A percentile compares a stretch with the other conserved stretches of the same genome.
These are phyloP conservation scores for Pogonocherus hispidulus DNA, from an alignment of 2,888 invertebrate genomes.

Conservation along the genomic window DNA sequence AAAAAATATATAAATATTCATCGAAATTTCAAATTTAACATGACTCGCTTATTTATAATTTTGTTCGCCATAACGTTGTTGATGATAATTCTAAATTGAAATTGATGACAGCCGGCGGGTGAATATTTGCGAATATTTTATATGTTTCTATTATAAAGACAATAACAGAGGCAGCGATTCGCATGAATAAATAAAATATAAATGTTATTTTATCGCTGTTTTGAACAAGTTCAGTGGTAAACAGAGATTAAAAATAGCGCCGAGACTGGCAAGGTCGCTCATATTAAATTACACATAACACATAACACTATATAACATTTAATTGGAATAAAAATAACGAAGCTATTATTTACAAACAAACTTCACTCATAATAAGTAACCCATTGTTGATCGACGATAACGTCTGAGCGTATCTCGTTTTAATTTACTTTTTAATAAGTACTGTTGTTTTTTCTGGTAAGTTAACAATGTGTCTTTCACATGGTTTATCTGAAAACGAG, in stretches of 20 bases:
- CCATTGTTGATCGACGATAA: slow-evolving; percentile 17
- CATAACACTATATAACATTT: slow-evolving; percentile 35
- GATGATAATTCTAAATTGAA: not conserved
- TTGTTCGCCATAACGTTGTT: not conserved
- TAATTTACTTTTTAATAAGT: slow-evolving; percentile 6
- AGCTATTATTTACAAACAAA: slow-evolving; percentile 49
- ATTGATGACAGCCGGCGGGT: not conserved
- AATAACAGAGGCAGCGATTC: not conserved
- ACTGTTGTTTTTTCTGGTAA: not conserved
- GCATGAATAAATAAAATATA: slow-evolving; percentile 9
- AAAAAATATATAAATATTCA: too few relatives aligned
- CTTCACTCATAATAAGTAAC: slow-evolving; percentile 8
- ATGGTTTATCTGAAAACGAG: slow-evolving; percentile 1
- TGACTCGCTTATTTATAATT: not conserved
- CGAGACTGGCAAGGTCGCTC: slow-evolving; percentile 49
- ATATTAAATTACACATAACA: slow-evolving; percentile 48
- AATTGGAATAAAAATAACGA: slow-evolving; percentile 49
- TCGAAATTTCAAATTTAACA: too few relatives aligned
- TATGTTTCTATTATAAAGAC: too few relatives aligned
- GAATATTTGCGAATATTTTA: too few relatives aligned
- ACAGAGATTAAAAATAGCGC: slow-evolving; percentile 43
- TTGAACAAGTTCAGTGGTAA: slow-evolving; percentile 42
- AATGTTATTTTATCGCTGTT: slow-evolving; percentile 39
- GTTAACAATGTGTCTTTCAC: not conserved
- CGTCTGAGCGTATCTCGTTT: not conserved